phyloP scores from a whole-genome alignment of 2,797 vertebrate species.

The Xiphorhynchus erythropygius region DNA sequence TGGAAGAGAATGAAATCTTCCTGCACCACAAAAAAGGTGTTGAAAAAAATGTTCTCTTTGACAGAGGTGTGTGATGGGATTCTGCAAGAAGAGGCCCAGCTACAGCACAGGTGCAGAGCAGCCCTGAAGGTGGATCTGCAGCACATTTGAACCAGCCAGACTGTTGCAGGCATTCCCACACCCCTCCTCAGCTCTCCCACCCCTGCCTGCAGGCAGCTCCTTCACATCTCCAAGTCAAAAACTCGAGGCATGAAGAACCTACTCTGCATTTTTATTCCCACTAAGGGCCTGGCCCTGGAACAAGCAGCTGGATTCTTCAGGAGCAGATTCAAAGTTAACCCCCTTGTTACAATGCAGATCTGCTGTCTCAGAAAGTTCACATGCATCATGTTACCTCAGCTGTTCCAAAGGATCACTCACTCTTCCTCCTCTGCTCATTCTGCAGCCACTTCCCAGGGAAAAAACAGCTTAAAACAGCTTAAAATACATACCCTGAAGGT shows the following conservation, averaged over 20 bases:
- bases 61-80: not conserved
- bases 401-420: not conserved
- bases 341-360: not conserved
- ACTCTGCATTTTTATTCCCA: not conserved
- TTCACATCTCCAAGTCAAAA: not conserved
- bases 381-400: not conserved
- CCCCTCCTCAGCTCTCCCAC: not conserved
- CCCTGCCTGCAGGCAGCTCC: not conserved
- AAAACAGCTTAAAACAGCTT: not conserved
- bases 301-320: fast-evolving
- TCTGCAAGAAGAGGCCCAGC: not conserved
- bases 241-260: not conserved
- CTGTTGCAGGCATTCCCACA: not conserved
- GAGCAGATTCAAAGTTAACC: not conserved
- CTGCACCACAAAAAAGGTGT: not conserved
- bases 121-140: not conserved
- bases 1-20: not conserved
- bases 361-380: not conserved
- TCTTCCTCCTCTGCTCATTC: not conserved
- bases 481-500: slow-evolving; percentile 86
- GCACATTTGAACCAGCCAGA: not conserved
- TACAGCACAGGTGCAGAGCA: not conserved
- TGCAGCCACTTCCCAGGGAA: not conserved
- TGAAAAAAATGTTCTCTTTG: not conserved
- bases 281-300: not conserved